Percentiles rank a stretch among this genome's conserved stretches.
phyloP scores from a whole-genome alignment of 2,113 vertebrate genomes.

The Piaya cayana region DNA sequence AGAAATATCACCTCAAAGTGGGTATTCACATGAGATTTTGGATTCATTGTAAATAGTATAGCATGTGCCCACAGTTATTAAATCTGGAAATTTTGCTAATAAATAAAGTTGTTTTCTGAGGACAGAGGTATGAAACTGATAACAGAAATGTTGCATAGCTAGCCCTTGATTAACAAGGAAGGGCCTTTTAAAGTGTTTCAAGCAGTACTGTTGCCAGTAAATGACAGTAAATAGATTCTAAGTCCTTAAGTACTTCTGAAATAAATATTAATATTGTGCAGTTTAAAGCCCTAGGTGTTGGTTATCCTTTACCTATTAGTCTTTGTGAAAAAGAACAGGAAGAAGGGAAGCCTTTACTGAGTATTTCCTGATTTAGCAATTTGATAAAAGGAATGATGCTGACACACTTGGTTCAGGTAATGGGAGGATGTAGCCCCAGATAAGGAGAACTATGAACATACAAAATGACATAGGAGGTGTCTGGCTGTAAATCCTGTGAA shows the following conservation, averaged over 20 bases:
- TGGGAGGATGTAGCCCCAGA: neutral
- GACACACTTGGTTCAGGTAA: neutral
- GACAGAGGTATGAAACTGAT: neutral
- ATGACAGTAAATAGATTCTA: neutral
- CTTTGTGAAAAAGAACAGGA: neutral
- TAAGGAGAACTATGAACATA: neutral
- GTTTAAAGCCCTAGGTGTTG: neutral
- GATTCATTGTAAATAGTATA: neutral
- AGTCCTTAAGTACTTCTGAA: neutral
- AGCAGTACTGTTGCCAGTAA: neutral
- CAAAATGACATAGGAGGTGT: neutral
- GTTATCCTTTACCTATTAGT: neutral
- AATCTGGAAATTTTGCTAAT: neutral
- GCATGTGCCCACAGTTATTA: neutral
- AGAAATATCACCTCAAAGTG: neutral
- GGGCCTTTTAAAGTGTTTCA: neutral
- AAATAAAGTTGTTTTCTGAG: neutral
- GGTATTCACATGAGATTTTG: neutral
- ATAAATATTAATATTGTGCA: neutral
- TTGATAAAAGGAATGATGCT: neutral
- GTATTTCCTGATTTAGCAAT: neutral
- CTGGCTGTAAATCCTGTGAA: neutral
- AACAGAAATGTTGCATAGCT: neutral
- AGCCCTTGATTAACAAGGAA: neutral
- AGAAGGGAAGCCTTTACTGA: neutral